Percentiles rank a stretch among this genome's conserved stretches.
phyloP scores from a whole-genome alignment of 2,113 vertebrate genomes.

The Python bivittatus region DNA sequence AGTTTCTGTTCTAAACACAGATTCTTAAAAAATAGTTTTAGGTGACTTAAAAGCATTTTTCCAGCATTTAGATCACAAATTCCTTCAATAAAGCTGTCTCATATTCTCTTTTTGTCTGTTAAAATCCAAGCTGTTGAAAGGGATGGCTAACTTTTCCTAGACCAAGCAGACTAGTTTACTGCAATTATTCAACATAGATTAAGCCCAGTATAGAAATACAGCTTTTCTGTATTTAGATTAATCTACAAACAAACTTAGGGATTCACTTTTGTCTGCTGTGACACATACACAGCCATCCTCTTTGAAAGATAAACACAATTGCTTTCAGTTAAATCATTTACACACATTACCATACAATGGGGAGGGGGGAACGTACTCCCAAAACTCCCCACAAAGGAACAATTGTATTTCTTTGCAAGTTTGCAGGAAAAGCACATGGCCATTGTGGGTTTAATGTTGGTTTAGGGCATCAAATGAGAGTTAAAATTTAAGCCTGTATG shows the following conservation, averaged over 20 bases:
- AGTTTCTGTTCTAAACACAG: not conserved
- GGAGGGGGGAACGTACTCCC: not conserved
- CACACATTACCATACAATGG: slow-evolving; percentile 33
- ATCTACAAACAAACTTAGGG: slow-evolving; percentile 35
- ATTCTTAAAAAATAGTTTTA: not conserved
- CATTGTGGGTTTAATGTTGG: slow-evolving; percentile 7
- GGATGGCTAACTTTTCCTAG: not conserved
- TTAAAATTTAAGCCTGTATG: not conserved
- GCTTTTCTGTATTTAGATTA: slow-evolving; percentile 34
- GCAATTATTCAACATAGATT: not conserved
- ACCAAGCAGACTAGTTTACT: not conserved
- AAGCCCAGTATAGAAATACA: slow-evolving; percentile 38
- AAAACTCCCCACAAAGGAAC: slow-evolving; percentile 37
- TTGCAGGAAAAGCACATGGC: not conserved
- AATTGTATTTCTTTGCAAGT: slow-evolving; percentile 41
- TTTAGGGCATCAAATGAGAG: slow-evolving; percentile 6
- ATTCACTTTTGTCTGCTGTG: slow-evolving; percentile 17
- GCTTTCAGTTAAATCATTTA: slow-evolving; percentile 56
- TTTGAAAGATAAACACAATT: slow-evolving; percentile 26
- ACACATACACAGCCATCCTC: slow-evolving; percentile 27
- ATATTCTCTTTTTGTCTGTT: not conserved
- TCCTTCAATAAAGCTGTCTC: not conserved
- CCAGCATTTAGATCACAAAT: not conserved
- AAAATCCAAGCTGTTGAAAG: not conserved
- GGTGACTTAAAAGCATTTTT: not conserved